phyloP scores from a whole-genome alignment of 2,888 invertebrate genomes.

The Euproctis similis region DNA sequence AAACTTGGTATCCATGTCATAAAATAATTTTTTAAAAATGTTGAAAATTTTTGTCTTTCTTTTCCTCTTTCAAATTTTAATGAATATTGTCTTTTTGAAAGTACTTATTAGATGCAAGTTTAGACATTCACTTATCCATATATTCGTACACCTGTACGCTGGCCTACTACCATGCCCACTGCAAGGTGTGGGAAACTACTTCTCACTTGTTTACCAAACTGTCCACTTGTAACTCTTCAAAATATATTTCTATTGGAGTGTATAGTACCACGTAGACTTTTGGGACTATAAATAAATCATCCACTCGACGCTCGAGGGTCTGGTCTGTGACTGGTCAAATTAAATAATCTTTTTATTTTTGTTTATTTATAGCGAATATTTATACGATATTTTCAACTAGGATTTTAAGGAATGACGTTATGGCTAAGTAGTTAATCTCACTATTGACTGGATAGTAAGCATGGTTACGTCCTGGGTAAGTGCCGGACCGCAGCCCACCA shows the following conservation, averaged over 20 bases:
- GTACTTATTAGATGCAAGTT: too few species aligned
- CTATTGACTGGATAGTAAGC: conserved; percentile 36
- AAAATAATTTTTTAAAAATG: too few species aligned
- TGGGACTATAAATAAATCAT: conserved; percentile 52
- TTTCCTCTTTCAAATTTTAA: too few species aligned
- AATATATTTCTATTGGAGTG: conserved; percentile 24
- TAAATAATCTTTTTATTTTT: too few species aligned
- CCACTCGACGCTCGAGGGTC: conserved; percentile 25
- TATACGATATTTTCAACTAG: too few species aligned
- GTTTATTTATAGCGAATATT: too few species aligned
- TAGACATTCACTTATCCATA: too few species aligned
- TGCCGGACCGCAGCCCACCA: not conserved
- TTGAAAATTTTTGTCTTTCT: too few species aligned
- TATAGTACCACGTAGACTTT: conserved; percentile 37
- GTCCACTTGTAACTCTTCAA: conserved; percentile 60
- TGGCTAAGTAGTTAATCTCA: too few species aligned
- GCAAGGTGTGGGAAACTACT: conserved; percentile 58
- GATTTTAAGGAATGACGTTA: too few species aligned
- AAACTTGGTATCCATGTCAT: too few species aligned
- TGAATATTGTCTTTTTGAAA: too few species aligned
- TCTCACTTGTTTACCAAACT: conserved; percentile 72
- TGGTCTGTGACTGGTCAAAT: conserved; percentile 24
- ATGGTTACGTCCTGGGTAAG: conserved; percentile 24
- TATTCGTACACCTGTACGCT: conserved; percentile 50
- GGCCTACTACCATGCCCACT: conserved; percentile 24